Evolutionary conservation across 2,797 vertebrate species (phyloP).

Genomic region (Sebastolobus altivelis): DNA sequence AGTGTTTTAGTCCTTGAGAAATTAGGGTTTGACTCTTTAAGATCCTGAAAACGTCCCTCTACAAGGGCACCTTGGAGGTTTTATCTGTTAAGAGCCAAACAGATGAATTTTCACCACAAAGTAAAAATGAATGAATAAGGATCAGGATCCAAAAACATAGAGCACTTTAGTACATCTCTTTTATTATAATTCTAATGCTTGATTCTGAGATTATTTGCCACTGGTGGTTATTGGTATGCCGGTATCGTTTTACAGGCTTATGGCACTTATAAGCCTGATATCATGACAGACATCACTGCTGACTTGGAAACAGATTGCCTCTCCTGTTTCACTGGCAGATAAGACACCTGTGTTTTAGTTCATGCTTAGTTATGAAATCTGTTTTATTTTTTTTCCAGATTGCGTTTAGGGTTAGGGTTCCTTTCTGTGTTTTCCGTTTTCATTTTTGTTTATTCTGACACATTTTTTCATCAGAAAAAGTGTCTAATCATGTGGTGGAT

Average conservation of each 20-base stretch:
- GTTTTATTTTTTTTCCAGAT: too few species aligned
- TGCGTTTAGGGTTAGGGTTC: too few species aligned
- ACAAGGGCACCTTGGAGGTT: conserved; percentile 39
- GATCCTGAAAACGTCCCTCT: conserved; percentile 29
- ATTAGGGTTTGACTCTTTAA: conserved; percentile 30
- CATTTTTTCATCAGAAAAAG: too few species aligned
- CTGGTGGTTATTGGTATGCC: not conserved
- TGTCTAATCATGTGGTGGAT: too few species aligned
- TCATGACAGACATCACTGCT: too few species aligned
- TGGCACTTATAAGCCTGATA: too few species aligned
- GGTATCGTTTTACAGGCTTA: too few species aligned
- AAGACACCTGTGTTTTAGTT: too few species aligned
- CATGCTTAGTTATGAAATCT: too few species aligned
- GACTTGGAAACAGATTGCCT: too few species aligned
- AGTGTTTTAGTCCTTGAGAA: conserved; percentile 52
- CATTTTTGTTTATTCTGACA: fast-evolving
- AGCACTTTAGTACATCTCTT: not conserved
- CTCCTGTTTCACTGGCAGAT: too few species aligned
- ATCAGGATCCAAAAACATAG: not conserved
- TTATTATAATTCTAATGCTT: not conserved
- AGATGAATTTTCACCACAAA: not conserved
- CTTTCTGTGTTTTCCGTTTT: too few species aligned
- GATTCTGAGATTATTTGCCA: not conserved
- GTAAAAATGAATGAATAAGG: not conserved
- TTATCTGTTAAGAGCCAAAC: conserved; percentile 1